Evolutionary conservation across 2,113 vertebrate species (phyloP).

Genomic region (Danio rerio): GRCz12tu NC_133184.1:18020501-18021000

Average conservation of each 20-base stretch:
- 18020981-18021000: neutral
- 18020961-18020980: neutral
- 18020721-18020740: neutral
- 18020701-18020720: neutral
- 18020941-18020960: neutral
- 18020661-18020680: too few relatives aligned
- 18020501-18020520: too few relatives aligned
- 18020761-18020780: neutral
- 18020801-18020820: neutral
- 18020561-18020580: too few relatives aligned
- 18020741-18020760: neutral
- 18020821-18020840: neutral
- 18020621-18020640: too few relatives aligned
- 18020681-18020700: neutral
- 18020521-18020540: too few relatives aligned
- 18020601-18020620: too few relatives aligned
- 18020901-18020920: slow-evolving; percentile 11
- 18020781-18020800: neutral
- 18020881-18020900: neutral
- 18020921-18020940: neutral
- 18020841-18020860: neutral
- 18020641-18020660: too few relatives aligned
- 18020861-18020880: too few relatives aligned
- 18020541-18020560: too few relatives aligned
- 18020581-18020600: too few relatives aligned